Evolutionary conservation across 2,888 invertebrate species (phyloP).

Genomic region (Brenthis hecate): DNA sequence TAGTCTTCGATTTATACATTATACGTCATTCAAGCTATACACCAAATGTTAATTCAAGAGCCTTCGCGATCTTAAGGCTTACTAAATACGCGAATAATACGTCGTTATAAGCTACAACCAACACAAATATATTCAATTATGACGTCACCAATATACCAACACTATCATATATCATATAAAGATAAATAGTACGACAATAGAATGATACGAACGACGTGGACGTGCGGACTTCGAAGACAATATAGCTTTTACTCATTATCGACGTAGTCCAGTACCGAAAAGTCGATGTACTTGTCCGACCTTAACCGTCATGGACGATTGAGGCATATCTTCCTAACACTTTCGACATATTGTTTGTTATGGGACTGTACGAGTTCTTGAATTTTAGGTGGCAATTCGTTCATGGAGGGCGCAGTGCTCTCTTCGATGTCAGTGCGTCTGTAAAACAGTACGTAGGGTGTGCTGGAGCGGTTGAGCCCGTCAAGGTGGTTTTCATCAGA

Average conservation of each 20-base stretch:
- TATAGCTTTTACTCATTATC: constrained; percentile 30
- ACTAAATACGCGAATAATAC: not conserved
- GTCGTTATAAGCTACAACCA: not conserved
- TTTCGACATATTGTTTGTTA: constrained; percentile 65
- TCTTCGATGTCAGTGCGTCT: constrained; percentile 72
- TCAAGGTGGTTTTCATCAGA: constrained; percentile 84
- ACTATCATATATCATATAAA: too few species aligned
- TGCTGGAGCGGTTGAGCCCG: constrained; percentile 86
- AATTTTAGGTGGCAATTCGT: constrained; percentile 59
- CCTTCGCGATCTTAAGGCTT: not conserved
- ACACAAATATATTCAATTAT: not conserved
- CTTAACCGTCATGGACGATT: constrained; percentile 64
- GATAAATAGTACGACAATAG: too few species aligned
- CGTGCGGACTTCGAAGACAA: not conserved
- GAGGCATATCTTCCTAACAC: constrained; percentile 52
- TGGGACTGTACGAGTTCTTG: constrained; percentile 60
- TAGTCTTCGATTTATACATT: not conserved
- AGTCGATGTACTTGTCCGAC: constrained; percentile 57
- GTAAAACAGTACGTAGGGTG: constrained; percentile 93
- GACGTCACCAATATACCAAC: too few species aligned
- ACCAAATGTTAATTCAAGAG: not conserved
- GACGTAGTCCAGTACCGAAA: constrained; percentile 53
- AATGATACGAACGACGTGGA: too few species aligned
- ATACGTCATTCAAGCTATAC: not conserved
- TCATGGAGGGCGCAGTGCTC: constrained; percentile 53